Base-by-base conservation (phyloP, 2,888 invertebrate genomes). In the Amphipoea oculea region DNA sequence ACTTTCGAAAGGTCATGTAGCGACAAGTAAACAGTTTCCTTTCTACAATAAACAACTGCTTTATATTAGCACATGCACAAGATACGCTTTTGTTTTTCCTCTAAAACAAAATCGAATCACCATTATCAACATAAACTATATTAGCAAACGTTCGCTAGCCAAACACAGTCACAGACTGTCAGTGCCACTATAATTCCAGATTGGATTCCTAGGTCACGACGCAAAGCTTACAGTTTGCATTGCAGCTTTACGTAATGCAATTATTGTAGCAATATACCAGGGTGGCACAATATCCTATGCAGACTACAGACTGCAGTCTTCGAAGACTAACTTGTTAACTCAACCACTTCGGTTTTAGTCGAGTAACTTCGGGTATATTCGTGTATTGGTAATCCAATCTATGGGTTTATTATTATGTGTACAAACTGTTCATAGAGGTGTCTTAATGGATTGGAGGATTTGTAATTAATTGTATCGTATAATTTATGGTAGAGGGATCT, bases 231-330 rank as follows among this genome's bases (percentile, higher is more conserved):
- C 83, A 82, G 84, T 88, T 88, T 80, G 81, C 80, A 75, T 82
- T 77, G 82, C 75, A 83, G 86, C 83, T 81, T 83, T 79, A 73
- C 75, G 84, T 87, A 90, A 90, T 89, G 87, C 86, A 91, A 90
- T 91, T 91, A 91, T 88, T 88, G 84, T 89, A 83, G 83, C 86
- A 84, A 86, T 88, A 86, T 84, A 83, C 80, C 74, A 77, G 82
- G 70, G 85, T 57, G 86, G 78, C 81, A 81, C 82, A 82, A 82
- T 87, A 84, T 82, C 78, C 84, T 84, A 80, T 74, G 76, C 81
- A 81, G 83, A 73, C 74, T 48, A 77, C 63, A 71, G 79, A 79
- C 78, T 88, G 78, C 68, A 81, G 74, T 78, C 69, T 79, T 65
- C 74, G 36, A 71, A 75, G 85, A 88, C 85, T 82, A 91, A 89